Evolutionary conservation across 2,888 invertebrate species (phyloP).

Genomic region (Thymelicus lineola): DNA sequence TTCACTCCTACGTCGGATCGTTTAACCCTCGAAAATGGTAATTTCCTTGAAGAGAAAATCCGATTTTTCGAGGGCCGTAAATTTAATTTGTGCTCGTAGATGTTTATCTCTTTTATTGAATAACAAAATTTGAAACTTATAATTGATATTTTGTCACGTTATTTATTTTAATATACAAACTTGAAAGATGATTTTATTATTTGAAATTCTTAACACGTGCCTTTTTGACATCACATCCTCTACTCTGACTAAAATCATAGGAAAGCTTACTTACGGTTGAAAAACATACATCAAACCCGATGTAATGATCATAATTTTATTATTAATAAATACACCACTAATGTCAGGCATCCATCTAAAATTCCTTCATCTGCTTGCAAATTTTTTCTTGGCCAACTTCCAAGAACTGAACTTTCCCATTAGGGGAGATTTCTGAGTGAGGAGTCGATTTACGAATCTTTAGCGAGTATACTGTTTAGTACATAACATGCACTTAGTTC

Average conservation of each 20-base stretch:
- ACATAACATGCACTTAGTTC: slow-evolving; percentile 17
- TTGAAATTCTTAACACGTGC: too few species aligned
- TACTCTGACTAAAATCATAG: too few species aligned
- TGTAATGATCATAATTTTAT: background rate
- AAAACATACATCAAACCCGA: too few species aligned
- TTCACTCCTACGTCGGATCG: slow-evolving; percentile 8
- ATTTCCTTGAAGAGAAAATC: slow-evolving; percentile 12
- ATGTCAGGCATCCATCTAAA: slow-evolving; percentile 23
- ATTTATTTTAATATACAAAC: too few species aligned
- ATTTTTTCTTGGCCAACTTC: slow-evolving; percentile 43
- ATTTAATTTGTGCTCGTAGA: slow-evolving; percentile 3
- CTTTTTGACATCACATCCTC: too few species aligned
- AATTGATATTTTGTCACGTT: background rate
- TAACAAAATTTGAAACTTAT: slow-evolving; percentile 1
- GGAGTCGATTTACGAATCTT: slow-evolving; percentile 12
- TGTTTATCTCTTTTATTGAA: slow-evolving; percentile 10
- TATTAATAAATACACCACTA: slow-evolving; percentile 21
- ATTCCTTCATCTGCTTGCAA: slow-evolving; percentile 44
- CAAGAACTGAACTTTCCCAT: slow-evolving; percentile 44
- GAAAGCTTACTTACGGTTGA: too few species aligned
- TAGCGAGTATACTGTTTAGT: slow-evolving; percentile 6
- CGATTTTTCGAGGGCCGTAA: slow-evolving; percentile 7
- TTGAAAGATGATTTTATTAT: too few species aligned
- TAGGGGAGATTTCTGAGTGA: slow-evolving; percentile 35
- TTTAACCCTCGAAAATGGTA: background rate